These are phyloP conservation scores for Synchiropus splendidus DNA, from an alignment of 2,113 vertebrate species.

Conservation along the genomic window DNA sequence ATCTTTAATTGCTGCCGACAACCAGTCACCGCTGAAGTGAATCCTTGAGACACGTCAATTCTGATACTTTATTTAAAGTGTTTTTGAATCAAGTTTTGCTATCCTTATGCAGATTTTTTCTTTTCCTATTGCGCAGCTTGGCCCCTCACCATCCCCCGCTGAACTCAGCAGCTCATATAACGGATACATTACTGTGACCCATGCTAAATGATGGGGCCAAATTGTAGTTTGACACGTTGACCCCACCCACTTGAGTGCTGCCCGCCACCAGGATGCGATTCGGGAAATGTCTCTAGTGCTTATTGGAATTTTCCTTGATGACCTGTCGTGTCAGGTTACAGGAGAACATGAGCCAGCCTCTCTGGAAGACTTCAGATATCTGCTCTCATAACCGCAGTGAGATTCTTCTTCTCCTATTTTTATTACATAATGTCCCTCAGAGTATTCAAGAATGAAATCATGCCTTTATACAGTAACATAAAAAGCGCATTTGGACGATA, in stretches of 20 bases:
- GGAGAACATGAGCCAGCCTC: conserved; percentile 34
- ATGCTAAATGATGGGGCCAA: conserved; percentile 58
- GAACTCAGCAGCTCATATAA: conserved; percentile 41
- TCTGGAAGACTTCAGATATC: too few relatives aligned
- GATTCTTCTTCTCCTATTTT: not conserved
- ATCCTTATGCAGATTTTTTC: too few relatives aligned
- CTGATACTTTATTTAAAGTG: too few relatives aligned
- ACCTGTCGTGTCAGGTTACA: conserved; percentile 50
- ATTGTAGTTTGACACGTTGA: conserved; percentile 54
- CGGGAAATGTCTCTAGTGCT: conserved; percentile 60
- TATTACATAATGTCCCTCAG: conserved; percentile 10
- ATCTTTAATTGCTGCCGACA: too few relatives aligned
- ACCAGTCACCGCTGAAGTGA: too few relatives aligned
- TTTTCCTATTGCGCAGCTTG: too few relatives aligned
- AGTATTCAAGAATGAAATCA: too few relatives aligned
- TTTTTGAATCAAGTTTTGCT: too few relatives aligned
- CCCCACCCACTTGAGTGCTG: conserved; percentile 48
- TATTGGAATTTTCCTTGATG: conserved; percentile 63
- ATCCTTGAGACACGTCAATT: too few relatives aligned
- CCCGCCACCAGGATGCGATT: conserved; percentile 48
- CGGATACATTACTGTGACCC: conserved; percentile 52
- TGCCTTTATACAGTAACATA: too few relatives aligned
- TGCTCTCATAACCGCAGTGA: too few relatives aligned
- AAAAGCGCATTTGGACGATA: too few relatives aligned
- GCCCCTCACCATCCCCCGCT: conserved; percentile 6